Conservation (phyloP, 2,113 vertebrate genomes). For the Dascyllus trimaculatus region DNA sequence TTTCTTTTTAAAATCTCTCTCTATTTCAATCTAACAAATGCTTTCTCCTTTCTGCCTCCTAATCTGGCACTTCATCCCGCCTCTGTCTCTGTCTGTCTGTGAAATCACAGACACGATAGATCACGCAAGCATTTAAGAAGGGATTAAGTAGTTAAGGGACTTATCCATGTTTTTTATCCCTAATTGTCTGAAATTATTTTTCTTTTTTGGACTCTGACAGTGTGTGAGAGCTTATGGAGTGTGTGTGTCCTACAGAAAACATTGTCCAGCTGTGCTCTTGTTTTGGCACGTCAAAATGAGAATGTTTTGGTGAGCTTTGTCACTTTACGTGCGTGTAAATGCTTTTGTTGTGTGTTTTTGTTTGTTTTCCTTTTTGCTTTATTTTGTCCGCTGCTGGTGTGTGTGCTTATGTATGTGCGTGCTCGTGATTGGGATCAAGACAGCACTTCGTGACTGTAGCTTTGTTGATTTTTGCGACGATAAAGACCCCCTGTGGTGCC, state of each 20-base stretch:
- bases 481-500: constrained; percentile 82
- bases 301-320: constrained; percentile 53
- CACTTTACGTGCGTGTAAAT: constrained; percentile 23
- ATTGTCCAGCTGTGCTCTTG: constrained; percentile 61
- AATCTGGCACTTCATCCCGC: constrained; percentile 44
- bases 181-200: constrained; percentile 68
- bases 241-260: constrained; percentile 40
- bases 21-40: constrained; percentile 55
- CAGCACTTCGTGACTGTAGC: constrained; percentile 80
- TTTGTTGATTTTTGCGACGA: constrained; percentile 80
- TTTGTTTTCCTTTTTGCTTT: constrained; percentile 12
- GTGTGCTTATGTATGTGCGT: constrained; percentile 14
- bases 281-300: constrained; percentile 43
- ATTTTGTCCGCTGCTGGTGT: constrained; percentile 4
- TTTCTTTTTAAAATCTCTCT: constrained; percentile 19
- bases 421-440: constrained; percentile 46
- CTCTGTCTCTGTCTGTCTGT: constrained; percentile 43
- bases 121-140: constrained; percentile 77
- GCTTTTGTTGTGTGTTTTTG: not conserved
- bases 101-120: constrained; percentile 70
- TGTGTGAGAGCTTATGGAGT: constrained; percentile 29
- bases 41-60: constrained; percentile 52
- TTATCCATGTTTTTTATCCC: constrained; percentile 62
- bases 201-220: constrained; percentile 27
- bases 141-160: constrained; percentile 76